Evolutionary conservation across 2,888 invertebrate species (phyloP), one percentile per base, ranked within the genome.

Genomic region (Drymonia ruficornis): DNA sequence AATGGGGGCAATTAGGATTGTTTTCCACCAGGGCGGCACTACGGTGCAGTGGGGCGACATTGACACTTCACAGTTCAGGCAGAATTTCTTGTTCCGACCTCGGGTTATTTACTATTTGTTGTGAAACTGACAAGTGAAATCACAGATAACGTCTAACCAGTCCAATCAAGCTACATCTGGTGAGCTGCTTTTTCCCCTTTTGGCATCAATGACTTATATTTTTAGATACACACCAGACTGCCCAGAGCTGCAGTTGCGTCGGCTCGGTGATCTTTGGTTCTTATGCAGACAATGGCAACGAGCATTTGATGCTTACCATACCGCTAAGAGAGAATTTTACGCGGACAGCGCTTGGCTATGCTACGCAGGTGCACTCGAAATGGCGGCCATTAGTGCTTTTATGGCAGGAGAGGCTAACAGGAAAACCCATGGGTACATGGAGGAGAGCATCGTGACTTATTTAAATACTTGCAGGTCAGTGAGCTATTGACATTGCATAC

Each of bases 341-440:
- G 97, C 97, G 1, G 99, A 99, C 83, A 97, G 98, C 67, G 99
- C 99, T 0, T 99, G 99, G 99, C 94, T 99, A 29, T 97, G 99
- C 84, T 99, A 97, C 86, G 99, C 99, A 0, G 98, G 99, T 11
- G 98, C 99, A 6, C 91, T 99, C 49, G 99, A 98, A 93, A 99
- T 99, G 99, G 98, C 99, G 7, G 97, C 97, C 12, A 86, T 99
- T 29, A 96, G 98, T 53, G 97, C 98, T 1, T 98, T 98, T 78
- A 97, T 98, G 97, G 95, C 96, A 53, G 96, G 96, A 31, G 97
- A 97, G 63, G 94, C 95, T 6, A 95, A 94, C 61, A 93, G 95
- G 45, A 97, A 97, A 85, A 96, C 96, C 0, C 95, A 95, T 64
- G 96, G 96, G 63, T 99, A 99, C 78, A 97, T 99, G 95, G 99